These are phyloP conservation scores for Diploscapter pachys DNA, from an alignment of 1,140 invertebrate genomes.

Conservation along the genomic window DNA sequence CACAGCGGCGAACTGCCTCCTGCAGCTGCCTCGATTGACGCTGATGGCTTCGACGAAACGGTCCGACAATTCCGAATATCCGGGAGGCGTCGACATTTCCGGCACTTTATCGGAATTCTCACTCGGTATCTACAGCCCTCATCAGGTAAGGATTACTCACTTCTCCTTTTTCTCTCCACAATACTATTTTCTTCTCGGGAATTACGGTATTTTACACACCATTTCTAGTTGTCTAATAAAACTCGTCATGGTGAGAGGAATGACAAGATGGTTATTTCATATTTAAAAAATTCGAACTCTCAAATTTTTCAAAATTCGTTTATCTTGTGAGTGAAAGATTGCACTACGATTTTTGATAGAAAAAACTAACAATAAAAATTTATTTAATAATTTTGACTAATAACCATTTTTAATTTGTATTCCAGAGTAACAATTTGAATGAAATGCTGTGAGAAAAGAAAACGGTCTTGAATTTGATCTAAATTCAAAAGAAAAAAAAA, in stretches of 20 bases:
- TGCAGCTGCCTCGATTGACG: slow-evolving; percentile 89
- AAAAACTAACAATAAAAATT: not conserved
- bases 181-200: not conserved
- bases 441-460: not conserved
- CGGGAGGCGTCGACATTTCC: slow-evolving; percentile 54
- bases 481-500: not conserved
- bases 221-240: too few species aligned
- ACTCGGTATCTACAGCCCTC: slow-evolving; percentile 49
- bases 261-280: too few species aligned
- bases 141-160: slow-evolving; percentile 27
- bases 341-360: too few species aligned
- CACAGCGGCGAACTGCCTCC: slow-evolving; percentile 84
- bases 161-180: not conserved
- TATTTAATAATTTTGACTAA: not conserved
- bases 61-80: slow-evolving; percentile 53
- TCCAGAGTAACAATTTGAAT: not conserved
- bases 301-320: too few species aligned
- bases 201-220: too few species aligned
- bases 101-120: slow-evolving; percentile 47
- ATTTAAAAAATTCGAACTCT: too few species aligned
- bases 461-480: not conserved
- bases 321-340: too few species aligned
- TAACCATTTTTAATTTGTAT: not conserved
- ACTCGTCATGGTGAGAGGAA: too few species aligned
- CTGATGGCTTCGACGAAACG: slow-evolving; percentile 62